Evolutionary conservation across 1,140 invertebrate species (phyloP), one percentile per base, ranked within the genome.

Genomic region (Dreissena rostriformis): DNA sequence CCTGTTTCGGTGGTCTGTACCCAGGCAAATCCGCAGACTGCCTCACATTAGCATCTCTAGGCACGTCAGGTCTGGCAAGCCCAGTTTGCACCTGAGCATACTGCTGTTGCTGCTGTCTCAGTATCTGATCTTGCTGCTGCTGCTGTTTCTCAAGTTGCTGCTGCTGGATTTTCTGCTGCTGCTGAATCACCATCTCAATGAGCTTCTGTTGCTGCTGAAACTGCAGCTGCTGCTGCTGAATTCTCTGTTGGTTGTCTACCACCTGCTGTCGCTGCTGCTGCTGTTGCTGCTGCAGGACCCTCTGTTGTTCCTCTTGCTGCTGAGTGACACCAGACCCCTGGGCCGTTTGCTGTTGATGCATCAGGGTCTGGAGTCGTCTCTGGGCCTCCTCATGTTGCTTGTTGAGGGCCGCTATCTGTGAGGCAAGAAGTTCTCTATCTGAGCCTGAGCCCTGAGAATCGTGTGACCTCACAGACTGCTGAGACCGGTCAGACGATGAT

Each of bases 371-470:
- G 8, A 91, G 77, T 39, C 91, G 82, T 67, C 81, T 88, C 74
- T 90, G 88, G 26, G 91, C 91, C 61, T 91, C 90, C 53, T 87
- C 90, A 55, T 92, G 90, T 66, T 91, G 90, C 65, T 88, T 86
- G 66, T 91, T 91, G 14, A 92, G 76, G 51, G 89, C 88, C 5
- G 88, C 88, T 78, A 92, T 91, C 74, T 92, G 91, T 61, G 81
- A 72, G 17, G 88, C 80, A 24, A 89, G 84, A 65, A 85, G 39
- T 5, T 87, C 83, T 83, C 88, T 88, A 24, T 79, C 79, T 12
- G 71, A 73, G 14, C 76, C 70, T 66, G 84, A 70, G 22, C 29
- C 67, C 14, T 71, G 68, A 14, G 66, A 67, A 52, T 71, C 77
- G 70, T 70, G 77, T 79, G 81, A 74, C 81, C 65, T 76, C 29